A percentile compares a stretch with the other conserved stretches of the same genome.
phyloP scores from a whole-genome alignment of 2,888 invertebrate species.

The Eubasilissa splendida region DNA sequence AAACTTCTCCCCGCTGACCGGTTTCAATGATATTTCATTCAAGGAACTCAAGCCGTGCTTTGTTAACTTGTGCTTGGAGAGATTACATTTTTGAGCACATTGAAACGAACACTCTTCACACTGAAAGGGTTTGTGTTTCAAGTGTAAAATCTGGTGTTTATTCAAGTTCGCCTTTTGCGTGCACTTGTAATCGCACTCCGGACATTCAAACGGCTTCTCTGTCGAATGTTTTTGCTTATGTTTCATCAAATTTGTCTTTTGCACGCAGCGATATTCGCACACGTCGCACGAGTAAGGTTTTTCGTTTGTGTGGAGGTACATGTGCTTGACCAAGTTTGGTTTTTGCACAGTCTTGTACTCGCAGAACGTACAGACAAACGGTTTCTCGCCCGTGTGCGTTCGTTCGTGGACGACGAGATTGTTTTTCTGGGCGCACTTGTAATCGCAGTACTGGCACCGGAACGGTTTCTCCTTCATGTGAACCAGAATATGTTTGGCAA shows the following conservation, averaged over 20 bases:
- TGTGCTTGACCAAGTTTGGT: constrained; percentile 71
- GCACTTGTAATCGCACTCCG: constrained; percentile 60
- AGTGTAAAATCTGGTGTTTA: constrained; percentile 66
- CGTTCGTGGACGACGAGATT: constrained; percentile 71
- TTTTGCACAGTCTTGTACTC: constrained; percentile 71
- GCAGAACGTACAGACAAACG: constrained; percentile 70
- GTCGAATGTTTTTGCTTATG: constrained; percentile 70
- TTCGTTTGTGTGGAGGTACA: constrained; percentile 71
- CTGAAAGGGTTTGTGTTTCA: constrained; percentile 67
- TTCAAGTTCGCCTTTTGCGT: constrained; percentile 62
- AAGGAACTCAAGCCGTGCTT: constrained; percentile 62
- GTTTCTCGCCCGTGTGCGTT: constrained; percentile 71
- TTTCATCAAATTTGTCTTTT: constrained; percentile 70
- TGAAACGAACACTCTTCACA: constrained; percentile 67
- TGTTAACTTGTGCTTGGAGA: constrained; percentile 69
- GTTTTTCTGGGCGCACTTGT: constrained; percentile 70
- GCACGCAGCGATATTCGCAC: constrained; percentile 70
- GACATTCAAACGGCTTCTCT: constrained; percentile 65
- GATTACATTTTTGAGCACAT: constrained; percentile 69
- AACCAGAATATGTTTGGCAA: constrained; percentile 70
- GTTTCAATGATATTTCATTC: constrained; percentile 27
- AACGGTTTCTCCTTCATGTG: constrained; percentile 73
- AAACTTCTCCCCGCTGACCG: constrained; percentile 7
- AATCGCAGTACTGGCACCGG: constrained; percentile 70
- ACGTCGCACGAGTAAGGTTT: constrained; percentile 71